Conservation (phyloP, 1,140 invertebrate species). For the Zaprionus africanus region DNA sequence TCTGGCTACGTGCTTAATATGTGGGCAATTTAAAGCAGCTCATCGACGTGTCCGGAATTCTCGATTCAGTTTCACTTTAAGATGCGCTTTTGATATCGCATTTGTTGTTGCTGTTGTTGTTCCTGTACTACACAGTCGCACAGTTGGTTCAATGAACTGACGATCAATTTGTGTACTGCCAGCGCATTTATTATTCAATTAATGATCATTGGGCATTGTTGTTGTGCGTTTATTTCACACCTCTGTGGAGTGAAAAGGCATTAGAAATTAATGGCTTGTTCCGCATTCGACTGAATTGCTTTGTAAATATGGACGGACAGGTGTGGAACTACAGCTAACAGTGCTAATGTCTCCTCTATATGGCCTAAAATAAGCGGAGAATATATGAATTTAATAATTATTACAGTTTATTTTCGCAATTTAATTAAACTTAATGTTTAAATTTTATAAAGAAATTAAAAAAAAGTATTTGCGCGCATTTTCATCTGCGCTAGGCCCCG, state of each 20-base stretch:
- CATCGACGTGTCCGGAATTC: constrained; percentile 63
- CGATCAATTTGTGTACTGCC: constrained; percentile 46
- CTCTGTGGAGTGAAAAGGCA: constrained; percentile 22
- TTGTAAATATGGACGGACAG: neutral
- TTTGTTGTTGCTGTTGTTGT: constrained; percentile 26
- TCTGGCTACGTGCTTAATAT: constrained; percentile 67
- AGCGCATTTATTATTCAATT: constrained; percentile 58
- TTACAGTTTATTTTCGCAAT: too few relatives aligned
- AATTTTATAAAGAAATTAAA: neutral
- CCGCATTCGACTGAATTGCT: neutral
- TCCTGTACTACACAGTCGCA: constrained; percentile 17
- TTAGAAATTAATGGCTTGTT: constrained; percentile 30
- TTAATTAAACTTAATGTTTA: too few relatives aligned
- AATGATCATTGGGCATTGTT: constrained; percentile 61
- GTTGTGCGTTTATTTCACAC: constrained; percentile 65
- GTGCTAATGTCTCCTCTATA: neutral
- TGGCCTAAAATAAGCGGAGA: too few relatives aligned
- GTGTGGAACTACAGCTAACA: neutral
- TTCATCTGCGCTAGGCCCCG: constrained; percentile 83
- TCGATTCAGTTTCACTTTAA: constrained; percentile 17
- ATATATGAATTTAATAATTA: too few relatives aligned
- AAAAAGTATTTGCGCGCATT: constrained; percentile 2
- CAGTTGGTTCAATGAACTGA: constrained; percentile 64
- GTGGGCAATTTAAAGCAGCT: constrained; percentile 73
- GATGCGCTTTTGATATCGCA: constrained; percentile 27